phyloP scores from a whole-genome alignment of 2,888 invertebrate genomes.

The Nomada goodeniana region DNA sequence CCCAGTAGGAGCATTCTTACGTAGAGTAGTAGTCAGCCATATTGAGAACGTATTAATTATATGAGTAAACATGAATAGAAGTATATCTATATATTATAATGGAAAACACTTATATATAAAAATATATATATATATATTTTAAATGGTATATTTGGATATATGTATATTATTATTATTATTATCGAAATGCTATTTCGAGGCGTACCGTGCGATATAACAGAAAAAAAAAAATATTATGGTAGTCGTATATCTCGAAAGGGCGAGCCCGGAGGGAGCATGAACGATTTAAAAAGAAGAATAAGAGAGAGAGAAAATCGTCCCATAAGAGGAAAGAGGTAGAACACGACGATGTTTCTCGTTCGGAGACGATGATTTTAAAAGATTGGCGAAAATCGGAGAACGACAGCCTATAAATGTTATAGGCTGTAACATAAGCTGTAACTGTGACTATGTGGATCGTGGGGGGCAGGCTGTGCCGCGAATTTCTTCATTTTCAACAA shows the following conservation, averaged over 20 bases:
- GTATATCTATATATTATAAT: slow-evolving; percentile 77
- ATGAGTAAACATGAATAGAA: slow-evolving; percentile 78
- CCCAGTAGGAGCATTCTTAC: slow-evolving; percentile 74
- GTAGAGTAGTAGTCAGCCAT: slow-evolving; percentile 80
- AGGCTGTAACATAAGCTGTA: slow-evolving; percentile 81
- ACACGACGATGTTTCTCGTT: slow-evolving; percentile 61
- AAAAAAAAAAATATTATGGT: slow-evolving; percentile 46
- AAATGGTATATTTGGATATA: slow-evolving; percentile 78
- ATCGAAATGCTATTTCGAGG: slow-evolving; percentile 69
- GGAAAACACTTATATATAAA: slow-evolving; percentile 73
- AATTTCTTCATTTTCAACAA: slow-evolving; percentile 15
- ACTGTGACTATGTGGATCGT: slow-evolving; percentile 84
- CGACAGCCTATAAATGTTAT: slow-evolving; percentile 52
- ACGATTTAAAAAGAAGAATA: background rate
- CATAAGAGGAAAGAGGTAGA: slow-evolving; percentile 4
- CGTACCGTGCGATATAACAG: slow-evolving; percentile 49
- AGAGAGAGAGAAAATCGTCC: background rate
- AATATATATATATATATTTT: slow-evolving; percentile 79
- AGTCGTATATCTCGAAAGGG: slow-evolving; percentile 66
- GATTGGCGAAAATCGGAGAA: slow-evolving; percentile 56
- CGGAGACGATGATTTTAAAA: slow-evolving; percentile 42
- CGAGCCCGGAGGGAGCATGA: slow-evolving; percentile 56
- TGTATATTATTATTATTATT: slow-evolving; percentile 70
- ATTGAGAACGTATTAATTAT: slow-evolving; percentile 80
- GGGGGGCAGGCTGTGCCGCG: slow-evolving; percentile 81